phyloP scores from a whole-genome alignment of 2,797 vertebrate species.

The Hippoglossus hippoglossus region DNA sequence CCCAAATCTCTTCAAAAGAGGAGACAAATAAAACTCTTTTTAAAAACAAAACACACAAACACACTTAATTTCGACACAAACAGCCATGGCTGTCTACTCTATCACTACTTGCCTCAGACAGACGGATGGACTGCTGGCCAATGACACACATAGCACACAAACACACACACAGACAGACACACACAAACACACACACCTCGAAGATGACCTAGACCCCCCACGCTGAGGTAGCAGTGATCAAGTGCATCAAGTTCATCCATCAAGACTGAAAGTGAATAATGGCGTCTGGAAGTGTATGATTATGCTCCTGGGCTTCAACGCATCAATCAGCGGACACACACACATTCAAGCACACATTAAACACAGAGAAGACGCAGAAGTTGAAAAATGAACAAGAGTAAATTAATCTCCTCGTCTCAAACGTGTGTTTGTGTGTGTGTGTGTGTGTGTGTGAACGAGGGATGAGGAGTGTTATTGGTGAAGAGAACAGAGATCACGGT shows the following conservation, averaged over 20 bases:
- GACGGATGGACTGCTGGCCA: slow-evolving; percentile 54
- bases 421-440: slow-evolving; percentile 28
- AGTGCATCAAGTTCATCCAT: slow-evolving; percentile 73
- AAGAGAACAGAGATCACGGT: slow-evolving; percentile 64
- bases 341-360: slow-evolving; percentile 62
- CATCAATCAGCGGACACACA: slow-evolving; percentile 75
- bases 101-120: slow-evolving; percentile 48
- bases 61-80: background rate
- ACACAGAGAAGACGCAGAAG: slow-evolving; percentile 59
- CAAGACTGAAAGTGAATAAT: slow-evolving; percentile 80
- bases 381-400: slow-evolving; percentile 78
- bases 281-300: slow-evolving; percentile 79
- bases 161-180: slow-evolving; percentile 19
- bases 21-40: too few species aligned
- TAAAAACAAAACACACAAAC: slow-evolving; percentile 3
- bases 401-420: slow-evolving; percentile 74
- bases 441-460: slow-evolving; percentile 43
- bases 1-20: too few species aligned
- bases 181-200: slow-evolving; percentile 34
- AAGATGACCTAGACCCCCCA: slow-evolving; percentile 74
- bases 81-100: slow-evolving; percentile 32
- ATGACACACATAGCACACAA: slow-evolving; percentile 29
- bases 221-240: slow-evolving; percentile 69
- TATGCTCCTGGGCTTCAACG: slow-evolving; percentile 68
- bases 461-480: slow-evolving; percentile 65